Evolutionary conservation across 2,113 vertebrate species (phyloP), one percentile per base, ranked within the genome.

Genomic region (Bos javanicus): DNA sequence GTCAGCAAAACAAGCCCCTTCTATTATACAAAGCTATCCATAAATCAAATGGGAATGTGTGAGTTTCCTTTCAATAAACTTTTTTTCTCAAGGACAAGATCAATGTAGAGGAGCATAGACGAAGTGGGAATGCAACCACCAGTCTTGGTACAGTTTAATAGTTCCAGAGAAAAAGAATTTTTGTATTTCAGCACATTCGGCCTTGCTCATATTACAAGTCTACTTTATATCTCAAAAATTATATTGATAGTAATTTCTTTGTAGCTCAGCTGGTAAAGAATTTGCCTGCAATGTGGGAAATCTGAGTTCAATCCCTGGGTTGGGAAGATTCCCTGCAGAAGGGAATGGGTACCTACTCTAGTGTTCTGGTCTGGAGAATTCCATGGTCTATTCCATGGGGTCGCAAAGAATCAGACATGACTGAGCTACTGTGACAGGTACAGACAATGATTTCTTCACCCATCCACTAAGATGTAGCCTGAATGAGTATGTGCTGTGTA

Each of bases 21-120:
- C 14, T 26, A 83, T 25, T 26, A 30, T 43, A 82, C 13, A 80
- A 90, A 95, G 33, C 26, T 56, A 56, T 46, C 33, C 46, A 86
- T 82, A 92, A 90, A 60, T 97, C 59, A 95, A 81, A 82, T n/a
- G 36, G 28, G 81, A 95, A 95, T 76, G 23, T 17, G 3, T 90
- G 9, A n/a, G 25, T 93, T 96, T 94, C 92, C 59, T 48, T 76
- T 92, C 81, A 56, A 11, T 50, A 71, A 89, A 71, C 36, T 43
- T 74, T 87, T 60, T 90, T 80, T 86, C 71, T 90, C 85, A 86
- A 92, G 85, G 36, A 81, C 25, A 19, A 56, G 83, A 78, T 50
- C 48, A 87, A 78, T 76, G 56, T 14, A 87, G 26, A 52, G 21
- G 43, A 91, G 64, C 94, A 36, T 36, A 60, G 59, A 81, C 16